Evolutionary conservation across 2,888 invertebrate species (phyloP), one percentile per base, ranked within the genome.

Genomic region (Aproaerema taeniolella): DNA sequence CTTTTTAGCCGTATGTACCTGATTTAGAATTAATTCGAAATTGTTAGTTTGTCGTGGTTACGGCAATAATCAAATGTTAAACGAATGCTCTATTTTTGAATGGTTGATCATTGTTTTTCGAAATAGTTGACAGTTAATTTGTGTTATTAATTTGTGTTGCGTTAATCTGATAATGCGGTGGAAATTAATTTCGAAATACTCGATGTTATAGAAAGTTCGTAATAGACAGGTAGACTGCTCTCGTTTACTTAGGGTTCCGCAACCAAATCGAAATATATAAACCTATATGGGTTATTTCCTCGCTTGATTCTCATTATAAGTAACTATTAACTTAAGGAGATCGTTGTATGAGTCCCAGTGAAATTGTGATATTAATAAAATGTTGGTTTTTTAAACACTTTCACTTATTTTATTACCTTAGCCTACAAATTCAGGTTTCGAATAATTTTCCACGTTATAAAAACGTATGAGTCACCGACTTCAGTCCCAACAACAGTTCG

Each of bases 341-440:
- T 59, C 58, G 58, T 58, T 58, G 58, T 56, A 55, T 58, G 67
- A 69, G 73, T 76, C 71, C 77, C 72, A 73, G 79, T 75, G 69
- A 77, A 82, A 78, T 75, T 85, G 85, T 86, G 85, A 86, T 85
- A 86, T 82, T 78, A 85, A 76, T 78, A 80, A n/a, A 79, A 70
- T 69, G 76, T 80, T 79, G 74, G 70, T 74, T 70, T 61, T 49
- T 53, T 30, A 9, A 16, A 1, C 13, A n/a, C 6, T 24, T 9
- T 33, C 3, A 8, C 13, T 37, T 5, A 20, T 30, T 20, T 7
- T 25, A 8, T 28, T 35, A 35, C 15, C 28, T 7, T 8, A 20
- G 8, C n/a, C n/a, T n/a, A n/a, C n/a, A n/a, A n/a, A n/a, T n/a
- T n/a, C n/a, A n/a, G n/a, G n/a, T n/a, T n/a, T n/a, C n/a, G n/a